A percentile compares a stretch with the other conserved stretches of the same genome.
These are phyloP conservation scores for Rhingia rostrata DNA, from an alignment of 2,888 invertebrate genomes.

Conservation along the genomic window DNA sequence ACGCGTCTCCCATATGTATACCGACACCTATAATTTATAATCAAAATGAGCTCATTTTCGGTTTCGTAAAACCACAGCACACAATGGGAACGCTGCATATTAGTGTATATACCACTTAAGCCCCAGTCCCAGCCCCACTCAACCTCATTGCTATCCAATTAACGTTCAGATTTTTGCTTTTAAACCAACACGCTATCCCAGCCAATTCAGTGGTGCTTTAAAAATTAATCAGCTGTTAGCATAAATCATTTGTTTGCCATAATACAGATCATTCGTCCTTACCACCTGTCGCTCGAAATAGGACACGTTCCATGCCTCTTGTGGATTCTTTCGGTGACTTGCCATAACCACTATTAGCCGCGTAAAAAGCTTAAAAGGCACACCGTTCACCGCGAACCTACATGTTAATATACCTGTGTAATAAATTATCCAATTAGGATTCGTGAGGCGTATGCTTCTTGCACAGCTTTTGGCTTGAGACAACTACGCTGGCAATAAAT, in stretches of 20 bases:
- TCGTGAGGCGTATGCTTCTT: slow-evolving; percentile 14
- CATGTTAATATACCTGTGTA: slow-evolving; percentile 63
- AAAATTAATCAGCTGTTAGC: slow-evolving; percentile 61
- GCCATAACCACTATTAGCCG: slow-evolving; percentile 11
- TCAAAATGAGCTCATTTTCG: too few species aligned
- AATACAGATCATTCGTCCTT: slow-evolving; percentile 33
- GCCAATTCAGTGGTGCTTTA: slow-evolving; percentile 57
- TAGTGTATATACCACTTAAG: too few species aligned
- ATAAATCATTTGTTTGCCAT: slow-evolving; percentile 64
- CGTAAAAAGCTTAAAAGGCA: slow-evolving; percentile 35
- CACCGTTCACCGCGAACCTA: slow-evolving; percentile 28
- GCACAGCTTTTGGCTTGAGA: slow-evolving; percentile 10
- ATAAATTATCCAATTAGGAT: slow-evolving; percentile 70
- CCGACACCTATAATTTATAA: too few species aligned
- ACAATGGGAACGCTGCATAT: too few species aligned
- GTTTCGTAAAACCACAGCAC: too few species aligned
- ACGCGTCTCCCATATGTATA: too few species aligned
- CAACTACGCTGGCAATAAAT: slow-evolving; percentile 52
- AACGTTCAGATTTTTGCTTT: slow-evolving; percentile 41
- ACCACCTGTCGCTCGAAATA: slow-evolving; percentile 56
- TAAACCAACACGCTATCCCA: slow-evolving; percentile 39
- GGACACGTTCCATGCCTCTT: slow-evolving; percentile 32
- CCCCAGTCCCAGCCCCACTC: background rate
- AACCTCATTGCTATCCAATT: slow-evolving; percentile 34
- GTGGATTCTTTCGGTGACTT: slow-evolving; percentile 39